phyloP scores from a whole-genome alignment of 2,113 vertebrate species.

The Syngnathus scovelli region DNA sequence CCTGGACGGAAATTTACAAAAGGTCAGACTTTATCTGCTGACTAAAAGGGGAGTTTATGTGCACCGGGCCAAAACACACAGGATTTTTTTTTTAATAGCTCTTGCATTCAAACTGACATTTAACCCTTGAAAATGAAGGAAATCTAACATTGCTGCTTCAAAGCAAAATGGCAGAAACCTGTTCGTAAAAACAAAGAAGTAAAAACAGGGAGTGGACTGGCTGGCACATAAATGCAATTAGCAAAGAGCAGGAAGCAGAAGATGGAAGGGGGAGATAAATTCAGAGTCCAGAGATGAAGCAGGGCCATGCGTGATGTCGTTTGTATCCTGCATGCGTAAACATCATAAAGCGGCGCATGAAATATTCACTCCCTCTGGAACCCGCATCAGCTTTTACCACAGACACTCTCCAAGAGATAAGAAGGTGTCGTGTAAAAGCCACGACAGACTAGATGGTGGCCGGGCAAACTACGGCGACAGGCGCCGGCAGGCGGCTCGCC shows the following conservation, averaged over 20 bases:
- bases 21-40: neutral
- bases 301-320: slow-evolving; percentile 9
- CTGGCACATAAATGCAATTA: slow-evolving; percentile 7
- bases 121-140: neutral
- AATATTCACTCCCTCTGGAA: slow-evolving; percentile 65
- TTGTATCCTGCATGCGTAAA: slow-evolving; percentile 26
- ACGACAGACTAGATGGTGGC: slow-evolving; percentile 6
- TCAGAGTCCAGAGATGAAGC: neutral
- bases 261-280: neutral
- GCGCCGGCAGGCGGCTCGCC: slow-evolving; percentile 34
- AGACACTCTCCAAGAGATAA: slow-evolving; percentile 17
- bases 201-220: slow-evolving; percentile 3
- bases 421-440: slow-evolving; percentile 18
- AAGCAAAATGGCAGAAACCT: no score
- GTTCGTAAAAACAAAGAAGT: neutral
- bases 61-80: neutral
- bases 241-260: neutral
- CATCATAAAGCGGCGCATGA: slow-evolving; percentile 47
- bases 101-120: neutral
- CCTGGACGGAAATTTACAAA: neutral
- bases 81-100: neutral
- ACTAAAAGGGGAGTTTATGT: neutral
- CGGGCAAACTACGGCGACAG: slow-evolving; percentile 32
- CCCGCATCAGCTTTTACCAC: slow-evolving; percentile 20
- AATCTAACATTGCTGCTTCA: neutral